phyloP scores from a whole-genome alignment of 2,797 vertebrate genomes.

The Valencia hispanica region DNA sequence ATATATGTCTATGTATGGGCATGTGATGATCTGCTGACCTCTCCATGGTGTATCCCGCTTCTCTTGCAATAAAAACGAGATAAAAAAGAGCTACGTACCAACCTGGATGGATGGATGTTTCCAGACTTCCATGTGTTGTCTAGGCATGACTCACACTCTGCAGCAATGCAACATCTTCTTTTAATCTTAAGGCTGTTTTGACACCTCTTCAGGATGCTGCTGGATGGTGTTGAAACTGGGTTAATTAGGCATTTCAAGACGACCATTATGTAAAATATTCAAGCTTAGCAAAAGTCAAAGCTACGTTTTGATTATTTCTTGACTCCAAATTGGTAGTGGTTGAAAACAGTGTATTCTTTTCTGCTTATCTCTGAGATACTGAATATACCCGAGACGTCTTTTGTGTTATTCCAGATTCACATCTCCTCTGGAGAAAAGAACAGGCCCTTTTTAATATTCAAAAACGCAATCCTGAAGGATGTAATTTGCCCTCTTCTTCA shows the following conservation, averaged over 20 bases:
- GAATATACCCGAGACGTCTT: background rate
- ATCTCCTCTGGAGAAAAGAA: background rate
- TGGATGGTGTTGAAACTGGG: slow-evolving; percentile 23
- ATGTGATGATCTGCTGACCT: no score
- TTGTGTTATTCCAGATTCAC: background rate
- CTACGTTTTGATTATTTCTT: background rate
- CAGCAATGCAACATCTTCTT: slow-evolving; percentile 22
- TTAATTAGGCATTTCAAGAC: background rate
- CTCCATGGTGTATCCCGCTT: no score
- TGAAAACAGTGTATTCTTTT: background rate
- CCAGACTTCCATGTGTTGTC: background rate
- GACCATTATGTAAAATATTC: background rate
- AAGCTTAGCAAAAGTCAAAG: background rate
- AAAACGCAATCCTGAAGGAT: background rate
- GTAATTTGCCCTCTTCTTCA: slow-evolving; percentile 24
- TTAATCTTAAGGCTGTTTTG: slow-evolving; percentile 20
- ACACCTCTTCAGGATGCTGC: slow-evolving; percentile 22
- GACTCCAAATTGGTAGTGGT: background rate
- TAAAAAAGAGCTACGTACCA: no score
- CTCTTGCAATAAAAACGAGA: no score
- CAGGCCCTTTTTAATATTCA: background rate
- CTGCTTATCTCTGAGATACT: background rate
- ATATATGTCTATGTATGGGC: no score
- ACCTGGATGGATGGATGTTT: background rate
- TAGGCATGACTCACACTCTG: slow-evolving; percentile 16